phyloP scores from a whole-genome alignment of 2,113 vertebrate genomes.

The Brevimyrus niger region DNA sequence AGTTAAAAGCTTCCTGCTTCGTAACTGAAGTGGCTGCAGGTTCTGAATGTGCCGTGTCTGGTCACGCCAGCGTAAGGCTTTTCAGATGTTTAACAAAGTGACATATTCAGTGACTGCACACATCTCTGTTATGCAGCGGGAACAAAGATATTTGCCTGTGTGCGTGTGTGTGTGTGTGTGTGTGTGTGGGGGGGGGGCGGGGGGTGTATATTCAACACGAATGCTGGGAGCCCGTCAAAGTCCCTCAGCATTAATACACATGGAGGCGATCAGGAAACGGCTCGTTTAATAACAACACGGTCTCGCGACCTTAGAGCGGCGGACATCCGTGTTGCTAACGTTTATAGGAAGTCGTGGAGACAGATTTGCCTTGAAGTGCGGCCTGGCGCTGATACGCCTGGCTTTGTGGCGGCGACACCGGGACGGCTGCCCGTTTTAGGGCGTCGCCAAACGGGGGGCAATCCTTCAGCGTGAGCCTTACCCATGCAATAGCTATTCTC shows the following conservation, averaged over 20 bases:
- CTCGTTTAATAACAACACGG: conserved; percentile 53
- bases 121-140: conserved; percentile 11
- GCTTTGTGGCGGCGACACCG: neutral
- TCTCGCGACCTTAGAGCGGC: conserved; percentile 44
- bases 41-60: conserved; percentile 47
- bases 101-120: neutral
- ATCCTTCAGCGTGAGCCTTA: neutral
- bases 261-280: conserved; percentile 45
- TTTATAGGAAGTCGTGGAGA: conserved; percentile 44
- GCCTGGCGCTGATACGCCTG: neutral
- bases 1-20: conserved; percentile 97
- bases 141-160: neutral
- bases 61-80: conserved; percentile 29
- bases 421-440: neutral
- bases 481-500: neutral
- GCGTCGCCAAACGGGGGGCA: neutral
- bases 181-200: neutral
- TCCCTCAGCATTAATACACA: conserved; percentile 32
- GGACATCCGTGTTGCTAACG: conserved; percentile 36
- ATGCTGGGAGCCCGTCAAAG: neutral
- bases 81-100: neutral
- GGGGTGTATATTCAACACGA: conserved; percentile 7
- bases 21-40: conserved; percentile 65
- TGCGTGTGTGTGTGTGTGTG: neutral
- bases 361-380: conserved; percentile 16